These are phyloP conservation scores for Regulus satrapa DNA, from an alignment of 2,113 vertebrate genomes.

Conservation along the genomic window DNA sequence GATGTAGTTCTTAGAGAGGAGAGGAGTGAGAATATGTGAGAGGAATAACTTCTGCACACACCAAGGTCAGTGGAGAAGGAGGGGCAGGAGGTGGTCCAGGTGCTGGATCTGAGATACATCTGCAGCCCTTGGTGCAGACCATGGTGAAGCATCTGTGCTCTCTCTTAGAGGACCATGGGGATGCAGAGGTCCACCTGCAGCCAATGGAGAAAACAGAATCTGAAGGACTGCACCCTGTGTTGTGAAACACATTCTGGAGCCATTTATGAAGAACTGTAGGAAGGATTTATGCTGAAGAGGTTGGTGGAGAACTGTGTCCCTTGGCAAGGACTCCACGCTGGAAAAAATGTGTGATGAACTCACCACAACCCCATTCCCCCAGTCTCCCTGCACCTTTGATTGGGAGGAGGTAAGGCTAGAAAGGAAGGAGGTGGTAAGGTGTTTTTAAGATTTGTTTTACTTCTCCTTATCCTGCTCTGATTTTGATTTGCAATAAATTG, in stretches of 20 bases:
- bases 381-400: rapidly evolving
- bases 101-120: not conserved
- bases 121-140: rapidly evolving
- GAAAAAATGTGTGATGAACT: rapidly evolving
- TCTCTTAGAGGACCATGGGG: not conserved
- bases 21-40: not conserved
- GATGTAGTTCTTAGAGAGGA: not conserved
- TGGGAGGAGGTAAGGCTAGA: not conserved
- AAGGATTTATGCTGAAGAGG: not conserved
- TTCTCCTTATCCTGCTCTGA: not conserved
- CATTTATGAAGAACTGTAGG: not conserved
- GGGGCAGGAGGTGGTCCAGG: not conserved
- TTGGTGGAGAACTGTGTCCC: not conserved
- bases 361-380: not conserved
- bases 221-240: not conserved
- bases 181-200: not conserved
- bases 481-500: not conserved
- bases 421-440: not conserved
- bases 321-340: rapidly evolving
- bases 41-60: not conserved
- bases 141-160: too few relatives aligned
- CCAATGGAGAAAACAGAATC: too few relatives aligned
- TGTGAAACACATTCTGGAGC: not conserved
- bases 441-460: not conserved
- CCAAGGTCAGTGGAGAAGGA: not conserved